Percentiles rank a stretch among this genome's conserved stretches.
phyloP scores from a whole-genome alignment of 2,888 invertebrate genomes.

The Seira sanloemensis region DNA sequence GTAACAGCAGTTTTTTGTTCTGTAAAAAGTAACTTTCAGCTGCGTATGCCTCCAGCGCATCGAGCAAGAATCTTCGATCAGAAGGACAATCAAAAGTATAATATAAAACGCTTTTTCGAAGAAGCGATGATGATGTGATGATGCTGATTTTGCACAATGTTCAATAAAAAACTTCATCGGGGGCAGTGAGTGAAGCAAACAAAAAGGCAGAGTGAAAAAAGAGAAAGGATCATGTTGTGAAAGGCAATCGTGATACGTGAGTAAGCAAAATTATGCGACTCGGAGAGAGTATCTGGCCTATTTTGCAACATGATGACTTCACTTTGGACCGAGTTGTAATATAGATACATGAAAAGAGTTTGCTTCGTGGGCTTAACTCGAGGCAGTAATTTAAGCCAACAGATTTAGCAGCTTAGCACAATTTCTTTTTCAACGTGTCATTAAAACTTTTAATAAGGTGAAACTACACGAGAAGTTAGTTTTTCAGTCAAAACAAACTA shows the following conservation, averaged over 20 bases:
- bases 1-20: background rate
- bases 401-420: background rate
- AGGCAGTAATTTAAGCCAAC: too few relatives aligned
- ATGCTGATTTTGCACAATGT: slow-evolving; percentile 63
- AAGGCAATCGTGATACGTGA: slow-evolving; percentile 14
- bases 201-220: slow-evolving; percentile 15
- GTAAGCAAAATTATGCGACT: slow-evolving; percentile 34
- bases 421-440: background rate
- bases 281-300: too few relatives aligned
- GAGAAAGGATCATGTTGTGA: slow-evolving; percentile 4
- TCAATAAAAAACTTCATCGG: slow-evolving; percentile 43
- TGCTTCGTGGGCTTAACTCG: too few relatives aligned
- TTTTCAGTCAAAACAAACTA: too few relatives aligned
- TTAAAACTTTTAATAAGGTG: background rate
- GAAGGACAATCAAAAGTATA: background rate
- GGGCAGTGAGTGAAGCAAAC: slow-evolving; percentile 31
- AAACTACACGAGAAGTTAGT: background rate
- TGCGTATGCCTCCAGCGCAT: background rate
- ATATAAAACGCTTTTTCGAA: background rate
- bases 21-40: background rate
- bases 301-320: background rate
- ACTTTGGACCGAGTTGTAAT: background rate
- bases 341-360: too few relatives aligned
- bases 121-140: slow-evolving; percentile 22
- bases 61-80: slow-evolving; percentile 10